Percentiles rank a stretch among this genome's conserved stretches.
Conservation (phyloP, 1,140 invertebrate genomes). For the Zaprionus davidi region DNA sequence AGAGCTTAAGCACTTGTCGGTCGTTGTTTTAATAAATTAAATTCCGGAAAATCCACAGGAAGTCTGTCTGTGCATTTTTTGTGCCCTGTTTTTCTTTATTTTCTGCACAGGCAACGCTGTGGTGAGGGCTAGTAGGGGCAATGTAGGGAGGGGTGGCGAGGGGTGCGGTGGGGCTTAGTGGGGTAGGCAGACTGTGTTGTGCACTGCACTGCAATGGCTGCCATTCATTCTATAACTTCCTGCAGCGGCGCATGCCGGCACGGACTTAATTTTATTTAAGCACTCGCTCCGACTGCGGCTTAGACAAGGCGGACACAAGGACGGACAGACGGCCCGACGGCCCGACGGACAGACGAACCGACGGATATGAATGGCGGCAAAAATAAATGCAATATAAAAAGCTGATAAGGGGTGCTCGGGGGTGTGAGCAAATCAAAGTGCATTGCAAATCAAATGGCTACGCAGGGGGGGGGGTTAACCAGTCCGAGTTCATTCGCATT, state of each 20-base stretch:
- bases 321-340: neutral
- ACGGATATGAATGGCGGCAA: constrained; percentile 30
- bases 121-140: neutral
- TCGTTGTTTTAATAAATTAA: constrained; percentile 83
- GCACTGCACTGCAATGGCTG: constrained; percentile 39
- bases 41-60: constrained; percentile 82
- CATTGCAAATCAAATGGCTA: constrained; percentile 29
- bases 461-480: constrained; percentile 13
- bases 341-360: neutral
- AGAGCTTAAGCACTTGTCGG: constrained; percentile 44
- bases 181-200: neutral
- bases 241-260: constrained; percentile 72
- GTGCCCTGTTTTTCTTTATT: constrained; percentile 3
- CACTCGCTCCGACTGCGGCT: constrained; percentile 40
- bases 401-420: neutral
- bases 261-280: constrained; percentile 79
- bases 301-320: neutral
- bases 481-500: constrained; percentile 9
- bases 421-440: neutral
- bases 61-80: constrained; percentile 75
- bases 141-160: neutral
- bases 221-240: constrained; percentile 81
- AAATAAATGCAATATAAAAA: constrained; percentile 64
- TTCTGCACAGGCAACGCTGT: constrained; percentile 8
- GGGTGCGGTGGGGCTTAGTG: neutral